These are phyloP conservation scores for Dermatemys mawii DNA, from an alignment of 2,113 vertebrate genomes.

Conservation along the genomic window DNA sequence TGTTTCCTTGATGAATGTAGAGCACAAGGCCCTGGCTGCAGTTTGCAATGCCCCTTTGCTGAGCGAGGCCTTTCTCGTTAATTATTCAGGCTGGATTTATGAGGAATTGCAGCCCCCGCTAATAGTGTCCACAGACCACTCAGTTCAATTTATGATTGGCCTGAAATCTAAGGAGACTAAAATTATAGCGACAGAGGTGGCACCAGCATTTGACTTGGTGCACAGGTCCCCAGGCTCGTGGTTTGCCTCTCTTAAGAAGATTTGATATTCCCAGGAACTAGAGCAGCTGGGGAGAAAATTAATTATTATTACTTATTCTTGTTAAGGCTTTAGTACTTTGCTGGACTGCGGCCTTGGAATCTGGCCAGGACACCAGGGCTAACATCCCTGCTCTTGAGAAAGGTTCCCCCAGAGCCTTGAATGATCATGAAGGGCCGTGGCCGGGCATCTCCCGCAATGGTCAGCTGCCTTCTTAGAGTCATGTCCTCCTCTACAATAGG, in stretches of 20 bases:
- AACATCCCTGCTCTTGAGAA: too few relatives aligned
- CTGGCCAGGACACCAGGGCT: too few relatives aligned
- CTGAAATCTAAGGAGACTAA: background rate
- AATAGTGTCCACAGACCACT: background rate
- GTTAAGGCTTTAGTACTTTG: too few relatives aligned
- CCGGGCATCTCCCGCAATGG: too few relatives aligned
- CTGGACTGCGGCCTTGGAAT: too few relatives aligned
- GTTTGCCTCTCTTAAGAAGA: background rate
- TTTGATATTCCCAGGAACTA: background rate
- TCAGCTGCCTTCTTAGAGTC: too few relatives aligned
- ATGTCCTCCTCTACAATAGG: too few relatives aligned
- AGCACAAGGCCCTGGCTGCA: constrained; percentile 2
- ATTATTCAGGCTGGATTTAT: constrained; percentile 4
- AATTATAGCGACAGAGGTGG: background rate
- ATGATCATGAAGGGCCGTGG: too few relatives aligned
- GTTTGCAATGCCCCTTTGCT: background rate
- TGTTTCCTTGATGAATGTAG: constrained; percentile 23
- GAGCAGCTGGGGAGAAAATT: constrained; percentile 43
- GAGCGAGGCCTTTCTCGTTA: background rate
- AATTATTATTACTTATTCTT: background rate
- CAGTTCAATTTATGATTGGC: fast-evolving
- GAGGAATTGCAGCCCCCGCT: background rate
- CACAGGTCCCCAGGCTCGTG: background rate
- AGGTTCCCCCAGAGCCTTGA: too few relatives aligned
- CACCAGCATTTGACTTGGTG: background rate